A percentile compares a stretch with the other conserved stretches of the same genome.
Evolutionary conservation across 2,797 vertebrate species (phyloP).

Genomic region (Presbytis comata): DNA sequence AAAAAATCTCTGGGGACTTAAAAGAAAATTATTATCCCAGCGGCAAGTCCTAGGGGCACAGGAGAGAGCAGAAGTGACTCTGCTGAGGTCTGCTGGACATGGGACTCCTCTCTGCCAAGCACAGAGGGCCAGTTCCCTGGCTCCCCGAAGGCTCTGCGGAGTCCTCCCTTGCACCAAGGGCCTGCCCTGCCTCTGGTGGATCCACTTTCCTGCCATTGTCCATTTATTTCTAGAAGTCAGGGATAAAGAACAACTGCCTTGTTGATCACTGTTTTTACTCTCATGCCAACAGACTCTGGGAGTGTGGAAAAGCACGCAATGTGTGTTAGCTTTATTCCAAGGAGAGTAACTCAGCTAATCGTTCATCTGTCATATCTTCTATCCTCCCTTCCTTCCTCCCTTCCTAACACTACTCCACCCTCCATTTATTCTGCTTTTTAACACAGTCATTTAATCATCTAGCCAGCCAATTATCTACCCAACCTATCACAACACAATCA

Average conservation of each 20-base stretch:
- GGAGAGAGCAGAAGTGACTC: neutral
- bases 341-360: neutral
- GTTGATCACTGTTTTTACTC: neutral
- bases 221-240: neutral
- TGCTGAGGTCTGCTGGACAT: neutral
- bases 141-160: neutral
- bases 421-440: neutral
- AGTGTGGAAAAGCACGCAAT: neutral
- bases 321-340: neutral
- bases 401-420: neutral
- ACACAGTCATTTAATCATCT: neutral
- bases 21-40: neutral
- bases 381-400: neutral
- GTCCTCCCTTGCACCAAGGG: rapidly evolving
- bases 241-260: neutral
- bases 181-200: neutral
- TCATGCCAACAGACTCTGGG: neutral
- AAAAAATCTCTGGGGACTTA: constrained; percentile 21
- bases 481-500: neutral
- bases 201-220: neutral
- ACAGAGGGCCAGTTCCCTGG: neutral
- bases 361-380: neutral
- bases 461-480: neutral
- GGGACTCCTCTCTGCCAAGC: neutral
- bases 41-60: neutral